phyloP scores from a whole-genome alignment of 2,113 vertebrate species.

The Syrmaticus mikado region DNA sequence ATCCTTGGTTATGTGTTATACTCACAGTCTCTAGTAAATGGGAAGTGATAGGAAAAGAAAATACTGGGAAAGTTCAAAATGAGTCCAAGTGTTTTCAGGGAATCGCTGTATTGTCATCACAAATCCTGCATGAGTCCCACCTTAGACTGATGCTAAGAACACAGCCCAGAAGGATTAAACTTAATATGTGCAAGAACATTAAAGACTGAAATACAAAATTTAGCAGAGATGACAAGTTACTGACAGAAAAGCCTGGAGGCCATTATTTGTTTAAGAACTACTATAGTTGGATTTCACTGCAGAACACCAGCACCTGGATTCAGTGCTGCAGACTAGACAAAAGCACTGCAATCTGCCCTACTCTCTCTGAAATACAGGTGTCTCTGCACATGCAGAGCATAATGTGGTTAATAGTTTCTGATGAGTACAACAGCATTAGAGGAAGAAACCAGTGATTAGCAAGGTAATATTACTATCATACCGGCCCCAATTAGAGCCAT shows the following conservation, averaged over 20 bases:
- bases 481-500: accelerated
- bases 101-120: neutral
- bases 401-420: neutral
- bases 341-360: neutral
- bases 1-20: neutral
- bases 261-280: neutral
- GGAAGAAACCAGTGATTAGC: neutral
- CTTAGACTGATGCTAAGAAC: neutral
- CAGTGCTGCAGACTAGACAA: neutral
- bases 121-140: neutral
- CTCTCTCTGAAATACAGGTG: neutral
- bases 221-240: neutral
- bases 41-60: neutral
- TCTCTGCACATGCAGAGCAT: neutral
- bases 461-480: neutral
- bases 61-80: neutral
- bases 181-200: neutral
- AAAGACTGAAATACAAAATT: neutral
- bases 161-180: neutral
- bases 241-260: neutral
- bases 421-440: neutral
- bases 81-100: neutral
- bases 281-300: neutral
- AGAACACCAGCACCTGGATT: neutral
- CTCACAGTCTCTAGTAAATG: neutral